Evolutionary conservation across 2,888 invertebrate species (phyloP), one percentile per base, ranked within the genome.

Genomic region (Polydrusus cervinus): DNA sequence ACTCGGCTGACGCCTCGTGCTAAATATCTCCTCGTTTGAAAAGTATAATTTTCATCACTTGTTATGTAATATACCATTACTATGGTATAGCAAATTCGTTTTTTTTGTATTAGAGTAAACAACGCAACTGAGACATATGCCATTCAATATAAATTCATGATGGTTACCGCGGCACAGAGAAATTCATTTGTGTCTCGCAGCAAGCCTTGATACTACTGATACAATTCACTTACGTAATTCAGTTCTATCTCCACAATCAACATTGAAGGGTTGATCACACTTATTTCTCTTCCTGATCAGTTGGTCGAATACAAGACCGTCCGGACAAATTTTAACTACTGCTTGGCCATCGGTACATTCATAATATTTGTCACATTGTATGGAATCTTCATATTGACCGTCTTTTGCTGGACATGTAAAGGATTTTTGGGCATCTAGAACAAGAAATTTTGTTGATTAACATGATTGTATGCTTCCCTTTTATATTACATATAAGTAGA

Each of bases 231-330:
- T 91, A 97, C 96, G 97, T 78, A 96, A 89, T 87, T 96, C 95
- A 64, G 93, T 91, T 85, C 96, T 92, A 85, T 96, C 95, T 66
- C 94, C 95, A 83, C 97, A 97, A 86, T 96, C 96, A 18, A 95
- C 95, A 84, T 95, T 96, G 91, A 96, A 96, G 84, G 95, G 94
- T 85, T 96, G 95, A 88, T 97, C 97, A 85, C 97, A 97, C 86
- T 96, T 96, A 90, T 96, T 96, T 85, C 94, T 90, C 88, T 95
- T 95, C 82, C 95, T 92, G 86, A 94, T 95, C 80, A 92, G 88
- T 0, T 92, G 94, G 89, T 97, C 96, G 87, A 96, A 97, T 64
- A 97, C 95, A 45, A 97, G 89, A 75, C 97, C 97, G 85, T 97
- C 97, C 6, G 95, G 94, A 83, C 97, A 97, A 3, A 95, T 87